These are phyloP conservation scores for Planiliza haematocheilus DNA, from an alignment of 2,113 vertebrate genomes.

Conservation along the genomic window DNA sequence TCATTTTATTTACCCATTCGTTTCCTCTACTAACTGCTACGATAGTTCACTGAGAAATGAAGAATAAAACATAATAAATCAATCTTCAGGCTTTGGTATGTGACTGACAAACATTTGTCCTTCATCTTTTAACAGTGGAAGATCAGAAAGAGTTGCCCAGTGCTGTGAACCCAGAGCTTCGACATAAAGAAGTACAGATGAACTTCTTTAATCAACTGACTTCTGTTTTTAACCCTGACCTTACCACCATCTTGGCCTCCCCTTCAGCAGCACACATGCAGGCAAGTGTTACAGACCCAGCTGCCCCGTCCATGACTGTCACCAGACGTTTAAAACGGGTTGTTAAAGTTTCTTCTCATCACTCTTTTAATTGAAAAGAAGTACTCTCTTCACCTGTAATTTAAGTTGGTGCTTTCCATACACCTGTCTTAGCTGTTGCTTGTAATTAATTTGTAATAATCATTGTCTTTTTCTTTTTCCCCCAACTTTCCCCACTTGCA, in stretches of 20 bases:
- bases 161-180: conserved; percentile 92
- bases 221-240: conserved; percentile 95
- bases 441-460: conserved; percentile 1
- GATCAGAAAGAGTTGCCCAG: conserved; percentile 96
- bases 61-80: background rate
- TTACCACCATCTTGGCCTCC: conserved; percentile 84
- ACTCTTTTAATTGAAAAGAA: background rate
- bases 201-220: conserved; percentile 98
- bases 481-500: conserved; percentile 47
- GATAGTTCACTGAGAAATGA: background rate
- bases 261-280: conserved; percentile 83
- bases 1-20: background rate
- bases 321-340: background rate
- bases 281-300: conserved; percentile 74
- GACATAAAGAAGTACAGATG: conserved; percentile 98
- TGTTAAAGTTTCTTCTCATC: background rate
- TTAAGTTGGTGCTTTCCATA: background rate
- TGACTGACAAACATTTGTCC: background rate
- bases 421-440: background rate
- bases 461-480: background rate
- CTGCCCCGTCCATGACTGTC: background rate
- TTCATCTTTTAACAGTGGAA: conserved; percentile 86
- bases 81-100: background rate
- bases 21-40: background rate
- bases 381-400: background rate